These are phyloP conservation scores for Zoanthus sociatus DNA, from an alignment of 92 coral and sea anemone genomes.

Conservation along the genomic window DNA sequence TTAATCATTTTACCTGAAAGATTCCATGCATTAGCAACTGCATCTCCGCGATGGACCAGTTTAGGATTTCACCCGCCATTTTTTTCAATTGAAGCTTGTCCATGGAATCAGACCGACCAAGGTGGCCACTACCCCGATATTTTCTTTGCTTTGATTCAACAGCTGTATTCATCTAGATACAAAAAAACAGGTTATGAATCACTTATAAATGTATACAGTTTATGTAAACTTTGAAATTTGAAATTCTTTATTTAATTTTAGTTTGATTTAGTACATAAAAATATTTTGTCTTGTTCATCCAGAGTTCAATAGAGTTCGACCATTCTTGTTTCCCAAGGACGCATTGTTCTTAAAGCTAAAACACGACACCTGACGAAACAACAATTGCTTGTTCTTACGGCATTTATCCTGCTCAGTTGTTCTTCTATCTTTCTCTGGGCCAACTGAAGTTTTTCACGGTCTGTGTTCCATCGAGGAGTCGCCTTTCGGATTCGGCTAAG, in stretches of 20 bases:
- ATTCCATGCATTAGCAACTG: slow-evolving; percentile 93
- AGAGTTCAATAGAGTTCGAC: too few relatives aligned
- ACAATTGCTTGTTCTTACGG: slow-evolving; percentile 56
- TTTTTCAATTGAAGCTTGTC: slow-evolving; percentile 95
- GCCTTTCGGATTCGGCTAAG: slow-evolving; percentile 93
- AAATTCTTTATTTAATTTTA: too few relatives aligned
- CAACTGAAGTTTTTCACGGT: slow-evolving; percentile 91
- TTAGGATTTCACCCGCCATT: slow-evolving; percentile 92
- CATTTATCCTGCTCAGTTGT: slow-evolving; percentile 91
- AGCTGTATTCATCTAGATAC: slow-evolving; percentile 77
- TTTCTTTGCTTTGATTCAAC: slow-evolving; percentile 86
- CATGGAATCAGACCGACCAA: slow-evolving; percentile 87
- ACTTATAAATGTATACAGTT: neutral
- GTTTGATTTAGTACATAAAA: too few relatives aligned
- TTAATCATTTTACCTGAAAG: slow-evolving; percentile 73
- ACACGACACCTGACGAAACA: neutral
- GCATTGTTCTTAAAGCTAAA: too few relatives aligned
- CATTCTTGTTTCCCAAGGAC: too few relatives aligned
- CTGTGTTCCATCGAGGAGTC: slow-evolving; percentile 89
- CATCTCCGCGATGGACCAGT: slow-evolving; percentile 91
- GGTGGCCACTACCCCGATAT: slow-evolving; percentile 87
- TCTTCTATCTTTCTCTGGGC: slow-evolving; percentile 97
- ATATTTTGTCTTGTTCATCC: too few relatives aligned
- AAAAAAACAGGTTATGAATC: neutral
- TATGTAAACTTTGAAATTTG: too few relatives aligned